Evolutionary conservation across 1,140 invertebrate genomes (phyloP).

Genomic region (Drosophila ananassae): DNA sequence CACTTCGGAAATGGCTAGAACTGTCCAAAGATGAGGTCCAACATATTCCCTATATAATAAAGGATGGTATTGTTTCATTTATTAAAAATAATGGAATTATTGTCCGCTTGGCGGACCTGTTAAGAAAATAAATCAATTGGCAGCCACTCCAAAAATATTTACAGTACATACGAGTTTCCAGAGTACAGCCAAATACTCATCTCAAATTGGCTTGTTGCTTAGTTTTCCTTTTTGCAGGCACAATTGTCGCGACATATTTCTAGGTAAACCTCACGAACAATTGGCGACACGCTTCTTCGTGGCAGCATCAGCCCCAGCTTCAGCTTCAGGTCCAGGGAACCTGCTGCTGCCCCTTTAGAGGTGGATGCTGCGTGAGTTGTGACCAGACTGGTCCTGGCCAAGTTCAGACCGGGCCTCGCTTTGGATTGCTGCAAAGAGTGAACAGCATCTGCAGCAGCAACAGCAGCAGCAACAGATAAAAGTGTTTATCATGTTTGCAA

Average conservation of each 20-base stretch:
- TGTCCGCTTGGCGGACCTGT: too few relatives aligned
- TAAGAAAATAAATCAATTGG: too few relatives aligned
- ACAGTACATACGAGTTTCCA: not conserved
- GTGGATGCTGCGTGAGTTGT: constrained; percentile 62
- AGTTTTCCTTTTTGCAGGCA: constrained; percentile 44
- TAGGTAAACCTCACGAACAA: constrained; percentile 84
- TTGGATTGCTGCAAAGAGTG: constrained; percentile 30
- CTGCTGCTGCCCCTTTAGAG: constrained; percentile 42
- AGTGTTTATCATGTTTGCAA: constrained; percentile 83
- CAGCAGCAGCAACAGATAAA: constrained; percentile 57
- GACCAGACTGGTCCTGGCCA: constrained; percentile 32
- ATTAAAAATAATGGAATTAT: too few relatives aligned
- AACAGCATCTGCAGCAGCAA: constrained; percentile 19
- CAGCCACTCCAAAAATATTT: not conserved
- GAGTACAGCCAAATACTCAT: constrained; percentile 9
- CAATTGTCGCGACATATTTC: constrained; percentile 83
- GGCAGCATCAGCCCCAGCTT: constrained; percentile 36
- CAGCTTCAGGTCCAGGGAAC: constrained; percentile 31
- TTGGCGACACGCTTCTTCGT: constrained; percentile 84
- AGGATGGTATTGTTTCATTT: not conserved
- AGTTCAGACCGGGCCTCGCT: constrained; percentile 18
- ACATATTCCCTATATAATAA: too few relatives aligned
- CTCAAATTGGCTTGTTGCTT: constrained; percentile 31
- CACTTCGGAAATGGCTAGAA: constrained; percentile 9
- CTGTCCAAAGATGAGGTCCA: not conserved